Evolutionary conservation across 2,888 invertebrate genomes (phyloP).

Genomic region (Clostera curtula): DNA sequence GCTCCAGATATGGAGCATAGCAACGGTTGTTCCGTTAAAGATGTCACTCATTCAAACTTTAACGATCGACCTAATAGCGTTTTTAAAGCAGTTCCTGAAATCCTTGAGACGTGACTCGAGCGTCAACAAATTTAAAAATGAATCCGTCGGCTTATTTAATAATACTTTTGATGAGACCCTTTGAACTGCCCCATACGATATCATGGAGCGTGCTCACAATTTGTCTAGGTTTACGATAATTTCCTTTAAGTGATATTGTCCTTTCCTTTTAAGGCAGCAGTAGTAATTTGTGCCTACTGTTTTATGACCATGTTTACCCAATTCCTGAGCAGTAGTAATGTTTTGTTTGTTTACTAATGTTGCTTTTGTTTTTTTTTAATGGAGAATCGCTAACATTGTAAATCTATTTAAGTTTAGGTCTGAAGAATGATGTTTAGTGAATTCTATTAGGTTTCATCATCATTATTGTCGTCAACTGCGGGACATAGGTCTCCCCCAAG

Average conservation of each 20-base stretch:
- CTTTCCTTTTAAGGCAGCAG: constrained; percentile 4
- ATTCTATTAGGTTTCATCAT: too few species aligned
- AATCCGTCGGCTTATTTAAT: constrained; percentile 57
- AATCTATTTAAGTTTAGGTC: too few species aligned
- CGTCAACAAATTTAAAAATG: constrained; percentile 69
- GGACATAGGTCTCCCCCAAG: too few species aligned
- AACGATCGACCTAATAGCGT: constrained; percentile 70
- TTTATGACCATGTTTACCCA: too few species aligned
- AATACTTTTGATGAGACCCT: constrained; percentile 51
- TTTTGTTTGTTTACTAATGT: too few species aligned
- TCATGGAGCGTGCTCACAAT: constrained; percentile 38
- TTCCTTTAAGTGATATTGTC: constrained; percentile 19
- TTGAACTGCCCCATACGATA: constrained; percentile 51
- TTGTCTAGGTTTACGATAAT: constrained; percentile 32
- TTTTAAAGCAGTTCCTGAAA: constrained; percentile 68
- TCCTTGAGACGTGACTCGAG: constrained; percentile 68
- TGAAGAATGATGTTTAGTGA: too few species aligned
- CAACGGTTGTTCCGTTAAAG: constrained; percentile 42
- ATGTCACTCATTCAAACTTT: constrained; percentile 72
- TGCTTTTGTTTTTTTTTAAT: too few species aligned
- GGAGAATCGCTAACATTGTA: too few species aligned
- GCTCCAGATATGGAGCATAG: constrained; percentile 4
- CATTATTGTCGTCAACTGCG: too few species aligned
- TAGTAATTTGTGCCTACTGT: too few species aligned
- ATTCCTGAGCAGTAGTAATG: too few species aligned